Conservation (phyloP, 2,888 invertebrate species). For the Boloria euphrosyne region DNA sequence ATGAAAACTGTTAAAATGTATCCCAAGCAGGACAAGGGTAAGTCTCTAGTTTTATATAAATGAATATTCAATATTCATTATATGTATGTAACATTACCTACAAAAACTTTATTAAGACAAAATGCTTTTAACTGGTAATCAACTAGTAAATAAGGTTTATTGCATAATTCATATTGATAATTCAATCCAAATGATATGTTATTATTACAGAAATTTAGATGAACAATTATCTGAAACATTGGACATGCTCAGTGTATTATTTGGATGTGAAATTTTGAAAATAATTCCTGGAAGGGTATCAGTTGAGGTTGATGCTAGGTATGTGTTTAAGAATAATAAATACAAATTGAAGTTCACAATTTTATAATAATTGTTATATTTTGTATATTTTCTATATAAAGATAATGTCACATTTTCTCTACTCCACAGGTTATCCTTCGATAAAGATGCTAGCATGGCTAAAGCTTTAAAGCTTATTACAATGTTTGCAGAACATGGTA, state of each 20-base stretch:
- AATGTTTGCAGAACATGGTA: slow-evolving; percentile 94
- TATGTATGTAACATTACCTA: too few relatives aligned
- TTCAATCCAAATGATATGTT: too few relatives aligned
- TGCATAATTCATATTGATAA: too few relatives aligned
- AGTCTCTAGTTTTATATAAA: too few relatives aligned
- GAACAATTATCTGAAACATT: slow-evolving; percentile 92
- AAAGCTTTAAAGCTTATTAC: slow-evolving; percentile 95
- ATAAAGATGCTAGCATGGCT: slow-evolving; percentile 93
- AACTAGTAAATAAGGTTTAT: too few relatives aligned
- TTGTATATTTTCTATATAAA: not conserved
- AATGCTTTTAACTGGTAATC: too few relatives aligned
- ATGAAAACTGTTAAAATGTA: too few relatives aligned
- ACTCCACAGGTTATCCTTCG: slow-evolving; percentile 92
- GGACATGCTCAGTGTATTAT: slow-evolving; percentile 96
- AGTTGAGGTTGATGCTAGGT: slow-evolving; percentile 97
- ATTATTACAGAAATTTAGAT: slow-evolving; percentile 81
- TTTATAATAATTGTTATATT: slow-evolving; percentile 14
- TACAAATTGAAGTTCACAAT: not conserved
- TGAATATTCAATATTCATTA: too few relatives aligned
- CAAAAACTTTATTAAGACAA: too few relatives aligned
- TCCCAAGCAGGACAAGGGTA: too few relatives aligned
- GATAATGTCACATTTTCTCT: not conserved
- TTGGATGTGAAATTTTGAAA: slow-evolving; percentile 98
- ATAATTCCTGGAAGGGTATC: slow-evolving; percentile 98
- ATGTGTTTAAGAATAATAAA: slow-evolving; percentile 19